Evolutionary conservation across 2,797 vertebrate genomes (phyloP).

Genomic region (Pelobates cultripes): DNA sequence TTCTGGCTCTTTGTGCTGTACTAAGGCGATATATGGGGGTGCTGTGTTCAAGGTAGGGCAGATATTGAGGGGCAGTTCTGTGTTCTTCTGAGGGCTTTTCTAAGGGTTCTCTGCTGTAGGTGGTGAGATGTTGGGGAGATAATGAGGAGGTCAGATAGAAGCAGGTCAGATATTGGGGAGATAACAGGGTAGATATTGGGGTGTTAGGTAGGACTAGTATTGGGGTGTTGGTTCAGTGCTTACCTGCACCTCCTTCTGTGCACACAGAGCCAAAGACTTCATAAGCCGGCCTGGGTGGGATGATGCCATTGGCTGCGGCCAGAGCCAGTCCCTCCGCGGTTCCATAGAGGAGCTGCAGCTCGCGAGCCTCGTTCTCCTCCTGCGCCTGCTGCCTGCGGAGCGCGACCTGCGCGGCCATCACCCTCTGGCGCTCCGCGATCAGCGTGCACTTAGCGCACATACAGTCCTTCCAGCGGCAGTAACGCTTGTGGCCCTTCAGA

Average conservation of each 20-base stretch:
- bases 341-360: slow-evolving; percentile 94
- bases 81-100: too few species aligned
- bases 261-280: slow-evolving; percentile 88
- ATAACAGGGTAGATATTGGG: not conserved
- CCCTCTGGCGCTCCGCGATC: slow-evolving; percentile 94
- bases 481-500: slow-evolving; percentile 97
- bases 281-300: slow-evolving; percentile 90
- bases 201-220: not conserved
- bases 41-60: too few species aligned
- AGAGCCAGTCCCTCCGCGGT: slow-evolving; percentile 93
- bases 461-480: slow-evolving; percentile 98
- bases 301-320: slow-evolving; percentile 95
- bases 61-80: too few species aligned
- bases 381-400: slow-evolving; percentile 94
- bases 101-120: too few species aligned
- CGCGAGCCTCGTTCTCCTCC: slow-evolving; percentile 95
- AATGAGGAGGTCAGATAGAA: not conserved
- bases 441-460: slow-evolving; percentile 97
- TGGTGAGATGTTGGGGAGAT: too few species aligned
- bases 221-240: slow-evolving; percentile 45
- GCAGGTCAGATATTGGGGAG: not conserved
- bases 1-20: too few species aligned
- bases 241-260: slow-evolving; percentile 77
- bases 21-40: too few species aligned
- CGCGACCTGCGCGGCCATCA: slow-evolving; percentile 97